A percentile compares a stretch with the other conserved stretches of the same genome.
Evolutionary conservation across 2,113 vertebrate species (phyloP).

Genomic region (Conger conger): DNA sequence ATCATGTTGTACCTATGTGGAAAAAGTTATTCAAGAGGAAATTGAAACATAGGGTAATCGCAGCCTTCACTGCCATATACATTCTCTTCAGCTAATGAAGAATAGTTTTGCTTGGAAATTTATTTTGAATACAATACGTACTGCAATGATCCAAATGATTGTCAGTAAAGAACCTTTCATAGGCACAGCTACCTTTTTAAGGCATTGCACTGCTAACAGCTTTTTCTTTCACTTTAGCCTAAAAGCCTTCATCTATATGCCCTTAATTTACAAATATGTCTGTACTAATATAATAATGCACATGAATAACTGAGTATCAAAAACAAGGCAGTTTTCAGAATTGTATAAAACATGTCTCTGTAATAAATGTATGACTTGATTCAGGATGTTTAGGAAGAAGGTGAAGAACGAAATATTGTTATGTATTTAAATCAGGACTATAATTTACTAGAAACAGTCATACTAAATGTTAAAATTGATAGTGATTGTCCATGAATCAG

Average conservation of each 20-base stretch:
- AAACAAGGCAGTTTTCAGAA: too few species aligned
- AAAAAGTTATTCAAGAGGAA: conserved; percentile 42
- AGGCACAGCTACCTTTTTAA: neutral
- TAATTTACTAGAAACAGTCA: neutral
- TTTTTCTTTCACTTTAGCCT: too few species aligned
- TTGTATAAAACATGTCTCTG: too few species aligned
- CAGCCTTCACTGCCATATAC: neutral
- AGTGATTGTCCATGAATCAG: neutral
- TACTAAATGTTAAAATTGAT: neutral
- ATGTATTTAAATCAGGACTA: neutral
- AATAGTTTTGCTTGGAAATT: neutral
- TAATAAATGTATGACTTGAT: neutral
- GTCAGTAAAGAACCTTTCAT: neutral
- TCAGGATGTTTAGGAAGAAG: neutral
- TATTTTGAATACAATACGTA: neutral
- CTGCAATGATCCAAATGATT: neutral
- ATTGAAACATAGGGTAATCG: conserved; percentile 35
- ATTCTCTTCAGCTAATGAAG: conserved; percentile 35
- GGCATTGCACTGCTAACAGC: too few species aligned
- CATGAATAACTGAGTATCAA: too few species aligned
- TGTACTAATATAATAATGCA: too few species aligned
- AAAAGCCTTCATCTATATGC: too few species aligned
- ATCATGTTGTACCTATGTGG: conserved; percentile 56
- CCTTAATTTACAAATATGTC: too few species aligned
- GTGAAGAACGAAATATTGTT: neutral